Evolutionary conservation across 1,140 invertebrate genomes (phyloP).

Genomic region (Campodea augens): DNA sequence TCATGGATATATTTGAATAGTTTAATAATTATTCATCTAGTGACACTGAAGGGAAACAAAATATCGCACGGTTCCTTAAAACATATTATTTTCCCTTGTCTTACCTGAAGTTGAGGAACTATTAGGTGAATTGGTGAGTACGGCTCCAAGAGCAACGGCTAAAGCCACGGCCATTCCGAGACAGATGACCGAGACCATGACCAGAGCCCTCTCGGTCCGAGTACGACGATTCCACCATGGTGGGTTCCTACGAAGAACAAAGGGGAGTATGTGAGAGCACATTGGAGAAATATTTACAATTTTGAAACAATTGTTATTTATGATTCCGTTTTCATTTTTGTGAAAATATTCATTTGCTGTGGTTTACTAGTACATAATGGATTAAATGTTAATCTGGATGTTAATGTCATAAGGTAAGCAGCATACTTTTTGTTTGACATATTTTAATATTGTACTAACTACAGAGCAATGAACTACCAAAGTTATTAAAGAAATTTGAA

Average conservation of each 20-base stretch:
- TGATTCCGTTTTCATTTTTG: too few species aligned
- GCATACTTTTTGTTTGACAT: too few species aligned
- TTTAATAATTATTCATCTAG: neutral
- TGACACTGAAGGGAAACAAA: neutral
- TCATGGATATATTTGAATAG: neutral
- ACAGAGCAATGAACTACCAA: too few species aligned
- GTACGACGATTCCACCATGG: slow-evolving; percentile 72
- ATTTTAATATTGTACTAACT: too few species aligned
- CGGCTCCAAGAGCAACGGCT: slow-evolving; percentile 38
- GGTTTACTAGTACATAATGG: too few species aligned
- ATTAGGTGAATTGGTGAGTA: slow-evolving; percentile 20
- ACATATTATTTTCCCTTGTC: neutral
- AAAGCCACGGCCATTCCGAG: slow-evolving; percentile 42
- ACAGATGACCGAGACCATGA: slow-evolving; percentile 38
- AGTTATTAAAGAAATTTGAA: too few species aligned
- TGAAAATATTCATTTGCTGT: too few species aligned
- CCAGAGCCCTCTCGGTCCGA: slow-evolving; percentile 50
- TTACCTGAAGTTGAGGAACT: neutral
- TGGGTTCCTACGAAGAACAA: slow-evolving; percentile 44
- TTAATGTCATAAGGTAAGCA: too few species aligned
- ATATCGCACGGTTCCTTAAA: neutral
- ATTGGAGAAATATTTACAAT: too few species aligned
- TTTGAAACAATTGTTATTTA: too few species aligned
- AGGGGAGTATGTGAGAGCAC: too few species aligned
- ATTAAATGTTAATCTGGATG: too few species aligned